These are phyloP conservation scores for Sinocyclocheilus maitianheensis DNA, from an alignment of 2,113 vertebrate species.

Conservation along the genomic window DNA sequence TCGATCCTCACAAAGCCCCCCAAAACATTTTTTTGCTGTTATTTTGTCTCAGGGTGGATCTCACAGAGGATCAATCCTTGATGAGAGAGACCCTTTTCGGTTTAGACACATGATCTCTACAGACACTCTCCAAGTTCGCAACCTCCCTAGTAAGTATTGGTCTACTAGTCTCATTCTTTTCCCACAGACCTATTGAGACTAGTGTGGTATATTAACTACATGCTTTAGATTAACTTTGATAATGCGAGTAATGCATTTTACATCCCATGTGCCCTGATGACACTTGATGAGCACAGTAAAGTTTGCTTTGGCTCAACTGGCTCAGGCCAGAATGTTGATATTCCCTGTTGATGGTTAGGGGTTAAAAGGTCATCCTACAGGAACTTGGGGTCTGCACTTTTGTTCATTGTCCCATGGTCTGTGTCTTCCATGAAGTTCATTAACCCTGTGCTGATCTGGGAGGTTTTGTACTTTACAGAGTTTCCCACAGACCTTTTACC, in stretches of 20 bases:
- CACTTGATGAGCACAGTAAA: not conserved
- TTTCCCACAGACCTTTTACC: not conserved
- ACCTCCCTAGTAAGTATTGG: slow-evolving; percentile 76
- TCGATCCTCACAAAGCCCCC: not conserved
- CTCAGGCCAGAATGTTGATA: not conserved
- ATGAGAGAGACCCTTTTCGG: slow-evolving; percentile 91
- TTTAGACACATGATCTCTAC: slow-evolving; percentile 97
- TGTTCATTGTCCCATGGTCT: not conserved
- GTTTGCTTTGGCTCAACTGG: not conserved
- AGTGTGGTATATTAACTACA: not conserved
- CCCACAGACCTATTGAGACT: not conserved
- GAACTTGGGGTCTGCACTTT: slow-evolving; percentile 1
- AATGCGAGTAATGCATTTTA: not conserved
- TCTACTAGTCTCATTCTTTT: not conserved
- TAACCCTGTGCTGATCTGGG: not conserved
- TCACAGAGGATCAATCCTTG: slow-evolving; percentile 84
- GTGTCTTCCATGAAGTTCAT: not conserved
- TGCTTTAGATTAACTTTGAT: not conserved
- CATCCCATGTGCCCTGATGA: not conserved
- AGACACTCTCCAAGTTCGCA: slow-evolving; percentile 88
- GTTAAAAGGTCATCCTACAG: not conserved
- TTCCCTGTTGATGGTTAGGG: not conserved
- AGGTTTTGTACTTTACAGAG: slow-evolving; percentile 2
- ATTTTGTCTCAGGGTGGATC: slow-evolving; percentile 79
- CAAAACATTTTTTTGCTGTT: not conserved